These are phyloP conservation scores for Oncorhynchus tshawytscha DNA, from an alignment of 2,113 vertebrate genomes.

Conservation along the genomic window DNA sequence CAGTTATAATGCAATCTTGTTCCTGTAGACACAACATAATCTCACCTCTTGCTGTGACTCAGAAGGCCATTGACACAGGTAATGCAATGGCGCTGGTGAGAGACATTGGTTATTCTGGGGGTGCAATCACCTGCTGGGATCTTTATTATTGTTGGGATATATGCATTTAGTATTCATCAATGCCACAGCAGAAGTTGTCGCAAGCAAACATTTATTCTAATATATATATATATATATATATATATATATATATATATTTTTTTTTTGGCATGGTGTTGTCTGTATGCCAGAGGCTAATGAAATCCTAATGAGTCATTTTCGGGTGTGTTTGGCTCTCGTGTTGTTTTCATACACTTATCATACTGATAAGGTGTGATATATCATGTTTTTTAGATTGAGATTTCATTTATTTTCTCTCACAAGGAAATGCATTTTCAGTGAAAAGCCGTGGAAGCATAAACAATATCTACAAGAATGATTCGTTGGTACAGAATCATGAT, in stretches of 20 bases:
- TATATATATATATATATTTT: neutral
- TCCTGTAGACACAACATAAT: neutral
- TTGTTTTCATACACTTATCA: constrained; percentile 10
- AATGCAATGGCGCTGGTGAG: too few species aligned
- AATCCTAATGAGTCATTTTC: constrained; percentile 37
- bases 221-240: neutral
- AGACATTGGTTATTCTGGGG: neutral
- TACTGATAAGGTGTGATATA: constrained; percentile 25
- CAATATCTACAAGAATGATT: too few species aligned
- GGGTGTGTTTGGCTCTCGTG: constrained; percentile 26
- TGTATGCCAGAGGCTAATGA: constrained; percentile 37
- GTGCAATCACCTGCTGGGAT: neutral
- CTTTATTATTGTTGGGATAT: neutral
- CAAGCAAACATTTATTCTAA: too few species aligned
- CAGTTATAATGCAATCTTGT: neutral
- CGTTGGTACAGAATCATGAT: too few species aligned
- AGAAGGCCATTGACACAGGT: neutral
- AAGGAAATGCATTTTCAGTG: too few species aligned
- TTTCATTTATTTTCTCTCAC: too few species aligned
- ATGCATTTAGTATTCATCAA: neutral
- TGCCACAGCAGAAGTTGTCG: neutral
- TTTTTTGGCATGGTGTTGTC: constrained; percentile 8
- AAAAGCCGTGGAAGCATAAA: too few species aligned
- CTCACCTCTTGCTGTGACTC: neutral
- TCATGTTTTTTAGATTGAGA: neutral